Evolutionary conservation across 2,113 vertebrate species (phyloP).

Genomic region (Chaetops frenatus): DNA sequence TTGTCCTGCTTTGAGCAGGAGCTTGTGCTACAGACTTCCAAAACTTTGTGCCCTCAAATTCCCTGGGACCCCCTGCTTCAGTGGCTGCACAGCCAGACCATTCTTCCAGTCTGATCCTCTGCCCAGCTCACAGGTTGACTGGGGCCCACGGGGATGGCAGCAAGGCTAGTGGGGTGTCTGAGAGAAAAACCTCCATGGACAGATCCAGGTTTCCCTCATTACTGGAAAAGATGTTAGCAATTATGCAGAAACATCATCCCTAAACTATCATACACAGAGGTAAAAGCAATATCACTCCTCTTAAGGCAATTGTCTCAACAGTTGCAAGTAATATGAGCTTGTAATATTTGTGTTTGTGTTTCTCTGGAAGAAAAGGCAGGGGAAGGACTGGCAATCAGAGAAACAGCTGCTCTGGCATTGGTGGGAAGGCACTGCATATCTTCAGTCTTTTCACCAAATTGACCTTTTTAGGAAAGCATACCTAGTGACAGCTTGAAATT

Average conservation of each 20-base stretch:
- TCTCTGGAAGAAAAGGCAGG: not conserved
- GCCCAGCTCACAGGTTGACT: not conserved
- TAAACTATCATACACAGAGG: not conserved
- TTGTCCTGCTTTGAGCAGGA: not conserved
- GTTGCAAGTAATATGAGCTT: not conserved
- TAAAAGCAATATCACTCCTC: not conserved
- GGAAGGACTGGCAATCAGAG: not conserved
- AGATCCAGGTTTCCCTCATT: not conserved
- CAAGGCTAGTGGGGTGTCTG: not conserved
- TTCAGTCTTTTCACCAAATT: not conserved
- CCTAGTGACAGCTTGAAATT: not conserved
- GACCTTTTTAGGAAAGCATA: not conserved
- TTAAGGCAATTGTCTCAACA: not conserved
- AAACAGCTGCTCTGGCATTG: not conserved
- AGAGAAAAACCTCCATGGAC: not conserved
- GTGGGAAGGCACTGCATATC: not conserved
- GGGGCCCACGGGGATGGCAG: rapidly evolving
- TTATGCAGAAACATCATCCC: not conserved
- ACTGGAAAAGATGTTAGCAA: not conserved
- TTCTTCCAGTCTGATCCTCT: not conserved
- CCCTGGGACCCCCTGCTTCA: not conserved
- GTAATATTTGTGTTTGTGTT: not conserved
- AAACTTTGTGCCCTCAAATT: not conserved
- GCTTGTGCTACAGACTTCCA: not conserved
- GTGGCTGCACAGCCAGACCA: not conserved